These are phyloP conservation scores for Pogonophryne albipinna DNA, from an alignment of 2,797 vertebrate genomes.

Conservation along the genomic window DNA sequence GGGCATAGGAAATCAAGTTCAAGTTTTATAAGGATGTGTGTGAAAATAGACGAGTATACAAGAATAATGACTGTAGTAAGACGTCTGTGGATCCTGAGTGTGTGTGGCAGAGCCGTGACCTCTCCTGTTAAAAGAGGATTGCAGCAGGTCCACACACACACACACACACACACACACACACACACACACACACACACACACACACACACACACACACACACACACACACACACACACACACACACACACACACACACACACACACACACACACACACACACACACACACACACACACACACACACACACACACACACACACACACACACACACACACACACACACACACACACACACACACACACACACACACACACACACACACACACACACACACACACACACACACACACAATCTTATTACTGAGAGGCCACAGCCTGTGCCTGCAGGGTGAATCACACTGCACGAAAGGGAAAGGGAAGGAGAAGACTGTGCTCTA, in stretches of 20 bases:
- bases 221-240: conserved; percentile 56
- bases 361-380: conserved; percentile 45
- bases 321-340: conserved; percentile 55
- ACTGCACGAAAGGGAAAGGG: conserved; percentile 22
- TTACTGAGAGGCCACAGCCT: conserved; percentile 45
- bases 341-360: conserved; percentile 52
- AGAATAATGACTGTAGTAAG: conserved; percentile 38
- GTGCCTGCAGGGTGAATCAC: conserved; percentile 28
- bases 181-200: conserved; percentile 56
- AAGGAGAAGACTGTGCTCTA: background rate
- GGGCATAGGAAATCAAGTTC: conserved; percentile 54
- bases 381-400: conserved; percentile 54
- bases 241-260: conserved; percentile 53
- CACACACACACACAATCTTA: conserved; percentile 45
- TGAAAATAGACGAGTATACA: conserved; percentile 54
- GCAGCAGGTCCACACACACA: conserved; percentile 47
- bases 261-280: conserved; percentile 52
- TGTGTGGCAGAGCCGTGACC: conserved; percentile 18
- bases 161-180: conserved; percentile 53
- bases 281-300: conserved; percentile 56
- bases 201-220: conserved; percentile 53
- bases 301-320: conserved; percentile 52
- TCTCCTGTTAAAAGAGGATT: conserved; percentile 44
- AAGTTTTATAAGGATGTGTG: conserved; percentile 48
- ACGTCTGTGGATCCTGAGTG: conserved; percentile 32